Evolutionary conservation across 1,140 invertebrate species (phyloP), one percentile per base, ranked within the genome.

Genomic region (Penaeus vannamei): DNA sequence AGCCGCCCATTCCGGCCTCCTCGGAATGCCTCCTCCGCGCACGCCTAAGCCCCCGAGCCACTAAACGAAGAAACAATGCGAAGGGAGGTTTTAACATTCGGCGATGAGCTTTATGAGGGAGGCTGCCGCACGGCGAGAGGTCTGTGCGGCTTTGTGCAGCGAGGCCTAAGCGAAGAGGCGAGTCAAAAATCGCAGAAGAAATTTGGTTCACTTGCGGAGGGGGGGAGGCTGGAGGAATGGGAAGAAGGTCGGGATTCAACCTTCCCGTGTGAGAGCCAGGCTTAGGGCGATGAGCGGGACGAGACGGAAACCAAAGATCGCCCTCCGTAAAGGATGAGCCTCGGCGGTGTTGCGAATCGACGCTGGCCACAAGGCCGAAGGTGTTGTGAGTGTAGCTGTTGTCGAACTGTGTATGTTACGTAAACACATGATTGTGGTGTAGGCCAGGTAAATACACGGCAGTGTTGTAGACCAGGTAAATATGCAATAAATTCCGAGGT

Each of bases 61-160:
- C 79, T 81, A 80, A 86, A 85, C 66, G 84, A 76, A 85, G 84
- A 85, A 85, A 85, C 84, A 85, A 85, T 85, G 84, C 77, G 84
- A 81, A 46, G 79, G 42, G 79, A 46, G 79, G 79, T 46, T 20
- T 59, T 46, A 46, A 81, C 60, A 46, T 81, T 59, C 42, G 36
- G 42, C 36, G 79, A 46, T 81, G 79, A n/a, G 79, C 26, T 46
- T 59, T 59, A 59, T 81, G 60, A 53, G 42, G 42, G 53, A 53
- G 53, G 53, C 53, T 53, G 53, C 53, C 53, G 14, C 53, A 84
- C 59, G 26, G 82, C 62, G 62, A 36, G 82, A 23, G 17, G 66
- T n/a, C 66, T 2, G 66, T 2, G 20, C 64, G 29, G 64, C 17
- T 8, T 66, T 23, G 66, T 3, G 32, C 66, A 26, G 66, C 10